Base-by-base conservation (phyloP, 2,113 vertebrate genomes). In the Cynocephalus volans region DNA sequence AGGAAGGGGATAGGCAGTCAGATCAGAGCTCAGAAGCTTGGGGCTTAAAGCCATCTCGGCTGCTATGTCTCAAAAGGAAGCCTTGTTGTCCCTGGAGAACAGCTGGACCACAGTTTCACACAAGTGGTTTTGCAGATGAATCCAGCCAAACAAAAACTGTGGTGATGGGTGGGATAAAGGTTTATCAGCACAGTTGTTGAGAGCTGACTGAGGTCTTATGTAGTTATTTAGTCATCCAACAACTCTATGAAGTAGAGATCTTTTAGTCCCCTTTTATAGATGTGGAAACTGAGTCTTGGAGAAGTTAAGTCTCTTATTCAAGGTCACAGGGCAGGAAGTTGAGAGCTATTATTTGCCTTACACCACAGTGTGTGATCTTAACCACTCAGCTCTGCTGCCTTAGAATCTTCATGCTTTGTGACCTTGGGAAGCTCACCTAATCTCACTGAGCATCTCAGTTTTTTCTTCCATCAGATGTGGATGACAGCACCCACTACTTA, bases 251-350 rank as follows among this genome's bases (percentile, higher is more conserved):
- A 69, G 48, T 21, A 58, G 50, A 76, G 52, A 28, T 11, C 41
- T 73, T 83, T 93, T n/a, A 15, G 11, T 54, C 4, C 9, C 9
- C 2, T 52, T 45, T 84, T 72, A 21, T 41, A 79, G 58, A 56
- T 60, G n/a, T 86, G 24, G 87, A 92, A 93, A 93, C 15, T 9
- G 67, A 90, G 80, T 76, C 31, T 36, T 72, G 3, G 54, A 88
- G 76, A 93, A 75, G 36, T 54, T 26, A 48, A 88, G 14, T 64
- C 28, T 91, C 8, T 96, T 58, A 23, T 48, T 31, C n/a, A 60
- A 84, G 24, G 52, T 90, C 77, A 94, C 12, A 48, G 31, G 26
- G 23, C 31, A 31, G 72, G 91, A 90, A n/a, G 31, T 67, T 13
- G 72, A 69, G 41, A 80, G 65, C 41, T 8, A 6, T n/a, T 69